A percentile compares a stretch with the other conserved stretches of the same genome.
These are phyloP conservation scores for Gephyroberyx darwinii DNA, from an alignment of 2,797 vertebrate genomes.

Conservation along the genomic window DNA sequence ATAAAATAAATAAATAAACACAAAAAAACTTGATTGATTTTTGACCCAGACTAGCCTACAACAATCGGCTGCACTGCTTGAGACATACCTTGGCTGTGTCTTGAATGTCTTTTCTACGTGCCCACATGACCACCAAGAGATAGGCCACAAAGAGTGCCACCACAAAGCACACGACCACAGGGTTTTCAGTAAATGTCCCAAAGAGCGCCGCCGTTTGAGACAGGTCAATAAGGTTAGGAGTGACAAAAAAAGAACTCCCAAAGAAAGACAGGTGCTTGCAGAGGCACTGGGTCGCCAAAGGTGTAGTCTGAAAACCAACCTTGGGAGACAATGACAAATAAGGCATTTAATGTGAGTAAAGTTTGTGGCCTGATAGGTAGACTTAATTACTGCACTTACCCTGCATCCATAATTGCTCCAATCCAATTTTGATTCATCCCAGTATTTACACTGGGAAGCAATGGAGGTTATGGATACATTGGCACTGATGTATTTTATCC, in stretches of 20 bases:
- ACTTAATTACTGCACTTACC: constrained; percentile 73
- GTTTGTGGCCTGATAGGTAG: neutral
- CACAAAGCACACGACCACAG: constrained; percentile 90
- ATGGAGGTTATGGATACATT: constrained; percentile 85
- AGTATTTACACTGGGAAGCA: constrained; percentile 87
- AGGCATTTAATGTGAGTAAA: neutral
- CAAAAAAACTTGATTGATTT: no score
- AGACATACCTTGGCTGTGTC: constrained; percentile 85
- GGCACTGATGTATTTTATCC: constrained; percentile 77
- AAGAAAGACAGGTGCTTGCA: constrained; percentile 94
- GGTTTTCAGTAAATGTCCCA: constrained; percentile 88
- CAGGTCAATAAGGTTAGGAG: constrained; percentile 88
- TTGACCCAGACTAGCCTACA: no score
- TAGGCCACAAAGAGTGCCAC: constrained; percentile 85
- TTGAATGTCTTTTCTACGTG: constrained; percentile 87
- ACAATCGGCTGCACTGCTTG: neutral
- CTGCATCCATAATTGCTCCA: constrained; percentile 88
- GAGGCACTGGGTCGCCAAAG: constrained; percentile 85
- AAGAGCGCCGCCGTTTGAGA: constrained; percentile 87
- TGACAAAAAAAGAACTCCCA: constrained; percentile 90
- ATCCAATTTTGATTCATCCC: constrained; percentile 80
- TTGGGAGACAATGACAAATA: constrained; percentile 52
- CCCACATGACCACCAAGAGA: constrained; percentile 87
- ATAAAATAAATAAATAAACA: neutral
- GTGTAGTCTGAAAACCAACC: constrained; percentile 86